Percentiles rank a stretch among this genome's conserved stretches.
These are phyloP conservation scores for Ridgeia piscesae DNA, from an alignment of 1,140 invertebrate species.

Conservation along the genomic window DNA sequence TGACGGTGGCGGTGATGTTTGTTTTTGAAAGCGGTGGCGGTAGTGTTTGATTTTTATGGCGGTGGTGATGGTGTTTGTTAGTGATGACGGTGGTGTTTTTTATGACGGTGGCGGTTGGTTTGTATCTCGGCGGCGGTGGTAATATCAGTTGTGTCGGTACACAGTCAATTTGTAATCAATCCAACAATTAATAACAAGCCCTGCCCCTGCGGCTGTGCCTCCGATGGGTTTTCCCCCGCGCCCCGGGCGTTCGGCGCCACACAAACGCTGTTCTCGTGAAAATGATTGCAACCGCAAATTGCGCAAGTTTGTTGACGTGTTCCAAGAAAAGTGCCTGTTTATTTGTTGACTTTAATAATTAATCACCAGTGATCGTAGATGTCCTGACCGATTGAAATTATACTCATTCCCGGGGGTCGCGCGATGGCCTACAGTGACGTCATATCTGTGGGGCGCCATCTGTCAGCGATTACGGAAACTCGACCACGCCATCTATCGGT, in stretches of 20 bases:
- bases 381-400: not conserved
- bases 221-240: too few relatives aligned
- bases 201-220: not conserved
- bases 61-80: too few relatives aligned
- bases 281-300: not conserved
- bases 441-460: not conserved
- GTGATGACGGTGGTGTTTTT: too few relatives aligned
- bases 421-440: not conserved
- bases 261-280: not conserved
- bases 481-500: not conserved
- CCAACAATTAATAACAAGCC: not conserved
- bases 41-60: too few relatives aligned
- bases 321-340: not conserved
- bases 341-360: slow-evolving; percentile 1
- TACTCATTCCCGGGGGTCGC: not conserved
- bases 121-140: too few relatives aligned
- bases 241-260: not conserved
- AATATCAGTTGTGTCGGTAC: not conserved
- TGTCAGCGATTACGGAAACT: not conserved
- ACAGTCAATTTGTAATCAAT: not conserved
- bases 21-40: too few relatives aligned
- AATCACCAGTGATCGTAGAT: slow-evolving; percentile 1
- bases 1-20: too few relatives aligned
- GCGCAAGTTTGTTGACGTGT: not conserved
- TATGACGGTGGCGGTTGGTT: not conserved